phyloP scores from a whole-genome alignment of 2,113 vertebrate species.

The Labrus mixtus region DNA sequence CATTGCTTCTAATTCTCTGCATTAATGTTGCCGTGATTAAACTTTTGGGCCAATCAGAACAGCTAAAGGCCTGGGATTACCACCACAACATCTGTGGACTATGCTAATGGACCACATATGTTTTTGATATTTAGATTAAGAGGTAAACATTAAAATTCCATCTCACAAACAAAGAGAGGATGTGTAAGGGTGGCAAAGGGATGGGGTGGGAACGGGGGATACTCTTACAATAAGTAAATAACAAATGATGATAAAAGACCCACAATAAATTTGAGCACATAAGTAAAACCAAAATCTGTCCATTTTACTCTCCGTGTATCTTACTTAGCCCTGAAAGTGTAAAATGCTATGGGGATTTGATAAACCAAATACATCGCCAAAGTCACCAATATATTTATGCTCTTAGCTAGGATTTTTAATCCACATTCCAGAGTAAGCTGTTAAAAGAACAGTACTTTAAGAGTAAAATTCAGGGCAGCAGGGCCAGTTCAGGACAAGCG shows the following conservation, averaged over 20 bases:
- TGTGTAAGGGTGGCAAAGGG: background rate
- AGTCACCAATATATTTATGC: constrained; percentile 74
- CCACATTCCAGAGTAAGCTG: constrained; percentile 46
- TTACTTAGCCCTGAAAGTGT: constrained; percentile 74
- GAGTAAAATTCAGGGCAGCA: constrained; percentile 39
- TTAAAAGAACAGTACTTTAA: constrained; percentile 44
- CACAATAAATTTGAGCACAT: constrained; percentile 73
- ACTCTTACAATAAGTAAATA: constrained; percentile 72
- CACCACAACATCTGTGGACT: constrained; percentile 67
- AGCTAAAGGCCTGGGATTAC: constrained; percentile 61
- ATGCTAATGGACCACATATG: constrained; percentile 70
- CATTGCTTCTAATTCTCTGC: constrained; percentile 50
- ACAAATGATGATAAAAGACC: constrained; percentile 63
- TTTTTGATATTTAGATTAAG: constrained; percentile 72
- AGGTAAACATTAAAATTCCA: constrained; percentile 69
- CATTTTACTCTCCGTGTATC: constrained; percentile 63
- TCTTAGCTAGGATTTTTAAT: constrained; percentile 61
- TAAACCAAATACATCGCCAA: constrained; percentile 58
- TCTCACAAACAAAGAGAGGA: constrained; percentile 3
- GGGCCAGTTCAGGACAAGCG: constrained; percentile 28
- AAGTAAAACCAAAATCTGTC: constrained; percentile 77
- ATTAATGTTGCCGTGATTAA: constrained; percentile 64
- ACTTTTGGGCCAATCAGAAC: constrained; percentile 64
- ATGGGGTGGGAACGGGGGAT: background rate
- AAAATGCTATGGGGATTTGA: constrained; percentile 72